Percentiles rank a stretch among this genome's conserved stretches.
phyloP scores from a whole-genome alignment of 2,888 invertebrate species.

The Parapristionchus giblindavisi region DNA sequence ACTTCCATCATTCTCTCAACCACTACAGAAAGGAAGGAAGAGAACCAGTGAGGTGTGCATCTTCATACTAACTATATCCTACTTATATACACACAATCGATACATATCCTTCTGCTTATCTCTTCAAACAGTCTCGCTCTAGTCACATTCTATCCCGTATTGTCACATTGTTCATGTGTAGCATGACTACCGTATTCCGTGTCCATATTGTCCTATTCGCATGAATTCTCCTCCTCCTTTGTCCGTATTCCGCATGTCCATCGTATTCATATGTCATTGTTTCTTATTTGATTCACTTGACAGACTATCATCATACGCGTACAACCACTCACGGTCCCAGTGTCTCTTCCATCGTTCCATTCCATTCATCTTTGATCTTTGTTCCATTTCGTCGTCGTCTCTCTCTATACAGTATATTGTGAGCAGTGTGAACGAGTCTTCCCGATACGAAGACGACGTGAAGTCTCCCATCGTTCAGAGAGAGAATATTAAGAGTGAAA shows the following conservation, averaged over 20 bases:
- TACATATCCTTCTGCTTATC: no score
- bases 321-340: no score
- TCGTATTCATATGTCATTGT: background rate
- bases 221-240: background rate
- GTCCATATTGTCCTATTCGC: no score
- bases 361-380: no score
- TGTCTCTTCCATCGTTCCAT: no score
- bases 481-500: no score
- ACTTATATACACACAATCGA: no score
- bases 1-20: slow-evolving; percentile 61
- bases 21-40: slow-evolving; percentile 37
- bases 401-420: no score
- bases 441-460: slow-evolving; percentile 30
- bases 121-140: background rate
- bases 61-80: no score
- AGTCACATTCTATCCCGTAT: background rate
- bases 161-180: background rate
- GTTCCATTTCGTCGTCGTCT: no score
- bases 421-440: slow-evolving; percentile 4
- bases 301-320: no score
- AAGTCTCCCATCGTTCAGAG: slow-evolving; percentile 16
- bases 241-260: background rate
- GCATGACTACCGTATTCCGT: background rate
- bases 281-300: no score
- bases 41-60: slow-evolving; percentile 28